A percentile compares a stretch with the other conserved stretches of the same genome.
Conservation (phyloP, 2,797 vertebrate species). For the Lutjanus argentimaculatus region DNA sequence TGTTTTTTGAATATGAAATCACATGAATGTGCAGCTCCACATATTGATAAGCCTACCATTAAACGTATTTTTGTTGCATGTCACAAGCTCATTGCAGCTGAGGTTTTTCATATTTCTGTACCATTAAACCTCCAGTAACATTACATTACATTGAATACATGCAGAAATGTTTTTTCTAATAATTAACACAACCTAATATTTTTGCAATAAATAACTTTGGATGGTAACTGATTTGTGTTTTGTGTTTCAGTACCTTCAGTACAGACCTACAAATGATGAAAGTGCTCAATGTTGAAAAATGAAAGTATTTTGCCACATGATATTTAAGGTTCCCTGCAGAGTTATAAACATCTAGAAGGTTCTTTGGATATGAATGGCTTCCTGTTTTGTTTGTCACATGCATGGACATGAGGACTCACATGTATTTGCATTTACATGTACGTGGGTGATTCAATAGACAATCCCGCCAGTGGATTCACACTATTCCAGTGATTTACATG, state of each 20-base stretch:
- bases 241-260: not conserved
- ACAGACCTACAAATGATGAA: slow-evolving; percentile 5
- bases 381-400: not conserved
- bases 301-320: no score
- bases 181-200: not conserved
- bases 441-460: no score
- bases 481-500: no score
- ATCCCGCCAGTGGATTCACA: not conserved
- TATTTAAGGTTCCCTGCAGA: no score
- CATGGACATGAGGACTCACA: not conserved
- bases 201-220: not conserved
- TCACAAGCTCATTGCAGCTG: not conserved
- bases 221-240: not conserved
- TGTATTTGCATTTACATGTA: not conserved
- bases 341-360: no score
- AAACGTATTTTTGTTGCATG: not conserved
- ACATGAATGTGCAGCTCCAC: not conserved
- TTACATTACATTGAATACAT: not conserved
- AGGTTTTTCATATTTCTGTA: not conserved
- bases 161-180: not conserved
- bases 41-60: not conserved
- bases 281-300: not conserved
- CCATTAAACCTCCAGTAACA: not conserved
- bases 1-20: not conserved
- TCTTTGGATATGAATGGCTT: not conserved